A percentile compares a stretch with the other conserved stretches of the same genome.
phyloP scores from a whole-genome alignment of 2,888 invertebrate species.

The Apocheima hispidaria region DNA sequence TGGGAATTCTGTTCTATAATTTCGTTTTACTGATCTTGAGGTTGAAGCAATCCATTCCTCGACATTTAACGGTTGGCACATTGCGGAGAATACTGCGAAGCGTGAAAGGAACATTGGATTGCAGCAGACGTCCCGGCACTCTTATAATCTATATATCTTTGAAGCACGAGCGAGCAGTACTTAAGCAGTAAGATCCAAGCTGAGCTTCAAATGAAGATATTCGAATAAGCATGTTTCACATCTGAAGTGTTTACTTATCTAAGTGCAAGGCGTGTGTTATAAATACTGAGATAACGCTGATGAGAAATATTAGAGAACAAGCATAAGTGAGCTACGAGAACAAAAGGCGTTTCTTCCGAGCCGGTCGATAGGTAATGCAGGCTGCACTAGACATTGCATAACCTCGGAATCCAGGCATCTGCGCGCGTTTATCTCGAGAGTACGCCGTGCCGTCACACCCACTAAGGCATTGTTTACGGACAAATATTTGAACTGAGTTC shows the following conservation, averaged over 20 bases:
- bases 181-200: slow-evolving; percentile 12
- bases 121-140: slow-evolving; percentile 61
- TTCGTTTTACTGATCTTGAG: slow-evolving; percentile 40
- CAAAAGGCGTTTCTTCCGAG: slow-evolving; percentile 43
- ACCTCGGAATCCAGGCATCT: slow-evolving; percentile 68
- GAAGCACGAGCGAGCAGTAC: slow-evolving; percentile 33
- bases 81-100: slow-evolving; percentile 64
- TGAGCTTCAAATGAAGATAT: slow-evolving; percentile 33
- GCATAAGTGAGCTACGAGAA: slow-evolving; percentile 3
- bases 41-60: slow-evolving; percentile 53
- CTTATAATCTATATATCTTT: slow-evolving; percentile 38
- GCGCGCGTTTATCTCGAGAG: slow-evolving; percentile 63
- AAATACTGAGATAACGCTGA: slow-evolving; percentile 20
- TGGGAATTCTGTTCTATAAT: slow-evolving; percentile 42
- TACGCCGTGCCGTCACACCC: slow-evolving; percentile 65
- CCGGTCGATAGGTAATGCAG: slow-evolving; percentile 72
- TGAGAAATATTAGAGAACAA: slow-evolving; percentile 5
- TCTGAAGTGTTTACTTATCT: slow-evolving; percentile 36
- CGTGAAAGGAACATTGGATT: slow-evolving; percentile 75
- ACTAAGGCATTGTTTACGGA: slow-evolving; percentile 58
- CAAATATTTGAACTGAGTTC: slow-evolving; percentile 40
- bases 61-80: slow-evolving; percentile 66
- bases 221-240: slow-evolving; percentile 26
- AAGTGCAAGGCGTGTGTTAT: slow-evolving; percentile 30
- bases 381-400: slow-evolving; percentile 65